Evolutionary conservation across 53 echinoderm and acorn worm genomes (phyloP).

Genomic region (Antedon mediterranea): DNA sequence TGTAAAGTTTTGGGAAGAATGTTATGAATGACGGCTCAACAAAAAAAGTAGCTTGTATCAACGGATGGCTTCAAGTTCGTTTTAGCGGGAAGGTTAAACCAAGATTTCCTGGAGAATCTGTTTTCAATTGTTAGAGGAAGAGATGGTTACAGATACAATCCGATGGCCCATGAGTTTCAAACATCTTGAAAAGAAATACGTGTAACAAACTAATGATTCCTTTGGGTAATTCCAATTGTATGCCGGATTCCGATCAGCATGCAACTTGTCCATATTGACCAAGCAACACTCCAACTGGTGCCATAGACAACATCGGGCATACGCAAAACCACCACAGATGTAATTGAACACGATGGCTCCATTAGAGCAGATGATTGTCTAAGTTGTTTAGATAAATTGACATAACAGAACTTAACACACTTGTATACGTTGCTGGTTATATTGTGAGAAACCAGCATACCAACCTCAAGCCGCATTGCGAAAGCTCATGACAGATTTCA

Average conservation of each 20-base stretch:
- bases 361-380: too few species aligned
- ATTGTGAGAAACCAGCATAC: constrained; percentile 9
- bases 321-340: too few species aligned
- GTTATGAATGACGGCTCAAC: neutral
- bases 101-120: constrained; percentile 11
- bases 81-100: constrained; percentile 10
- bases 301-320: too few species aligned
- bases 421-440: constrained; percentile 11
- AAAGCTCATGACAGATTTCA: neutral
- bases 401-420: constrained; percentile 2
- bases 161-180: constrained; percentile 7
- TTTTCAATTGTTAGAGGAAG: constrained; percentile 14
- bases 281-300: too few species aligned
- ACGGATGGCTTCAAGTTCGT: neutral
- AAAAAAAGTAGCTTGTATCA: neutral
- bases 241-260: neutral
- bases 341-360: too few species aligned
- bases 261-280: neutral
- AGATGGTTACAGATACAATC: constrained; percentile 11
- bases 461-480: constrained; percentile 1
- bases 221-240: neutral
- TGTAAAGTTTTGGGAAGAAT: neutral
- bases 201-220: constrained; percentile 16
- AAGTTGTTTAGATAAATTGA: neutral
- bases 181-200: constrained; percentile 13